Percentiles rank a stretch among this genome's conserved stretches.
Conservation (phyloP, 2,113 vertebrate species). For the Chionis minor region DNA sequence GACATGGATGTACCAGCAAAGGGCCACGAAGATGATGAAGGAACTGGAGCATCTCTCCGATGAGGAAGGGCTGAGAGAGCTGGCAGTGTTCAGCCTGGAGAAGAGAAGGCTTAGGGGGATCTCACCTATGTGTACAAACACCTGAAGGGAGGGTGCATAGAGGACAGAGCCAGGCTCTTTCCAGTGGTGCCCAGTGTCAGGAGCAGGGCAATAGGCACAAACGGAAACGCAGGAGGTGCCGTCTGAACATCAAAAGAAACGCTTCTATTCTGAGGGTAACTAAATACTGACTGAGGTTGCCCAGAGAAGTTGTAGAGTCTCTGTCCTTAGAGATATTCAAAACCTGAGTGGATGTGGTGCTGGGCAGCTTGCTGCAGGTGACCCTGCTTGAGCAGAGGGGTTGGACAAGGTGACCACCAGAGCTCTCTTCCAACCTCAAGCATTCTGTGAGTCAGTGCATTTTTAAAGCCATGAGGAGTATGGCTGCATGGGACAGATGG, state of each 20-base stretch:
- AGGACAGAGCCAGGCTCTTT: neutral
- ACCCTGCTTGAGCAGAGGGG: neutral
- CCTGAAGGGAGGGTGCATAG: neutral
- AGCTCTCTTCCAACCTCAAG: neutral
- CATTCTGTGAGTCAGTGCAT: neutral
- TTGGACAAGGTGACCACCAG: neutral
- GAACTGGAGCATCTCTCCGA: neutral
- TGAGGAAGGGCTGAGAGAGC: neutral
- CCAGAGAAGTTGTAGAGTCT: neutral
- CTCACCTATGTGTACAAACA: neutral
- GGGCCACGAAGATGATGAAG: neutral
- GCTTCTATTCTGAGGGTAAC: neutral
- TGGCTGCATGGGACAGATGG: neutral
- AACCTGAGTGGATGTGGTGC: neutral
- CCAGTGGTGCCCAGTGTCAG: neutral
- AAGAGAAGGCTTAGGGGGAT: neutral
- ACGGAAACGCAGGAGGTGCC: neutral
- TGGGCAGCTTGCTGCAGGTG: neutral
- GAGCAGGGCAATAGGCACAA: neutral
- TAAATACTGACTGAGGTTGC: neutral
- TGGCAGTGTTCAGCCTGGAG: neutral
- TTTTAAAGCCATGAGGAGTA: neutral
- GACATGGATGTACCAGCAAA: neutral
- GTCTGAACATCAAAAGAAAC: neutral
- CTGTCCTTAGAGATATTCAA: neutral